Conservation (phyloP, 2,113 vertebrate species). For the Tonatia bakeri region DNA sequence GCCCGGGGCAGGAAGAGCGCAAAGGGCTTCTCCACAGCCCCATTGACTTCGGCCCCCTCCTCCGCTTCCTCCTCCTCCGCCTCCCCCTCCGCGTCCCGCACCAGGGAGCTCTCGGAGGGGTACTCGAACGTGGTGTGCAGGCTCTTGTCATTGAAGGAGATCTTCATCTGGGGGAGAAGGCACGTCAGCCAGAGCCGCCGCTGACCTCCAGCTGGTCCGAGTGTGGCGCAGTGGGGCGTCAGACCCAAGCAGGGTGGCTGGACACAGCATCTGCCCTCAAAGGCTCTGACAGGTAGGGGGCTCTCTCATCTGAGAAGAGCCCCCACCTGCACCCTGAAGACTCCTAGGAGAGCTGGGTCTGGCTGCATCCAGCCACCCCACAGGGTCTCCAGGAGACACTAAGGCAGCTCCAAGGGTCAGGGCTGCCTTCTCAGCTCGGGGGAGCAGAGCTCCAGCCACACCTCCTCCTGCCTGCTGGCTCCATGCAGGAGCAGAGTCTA, state of each 20-base stretch:
- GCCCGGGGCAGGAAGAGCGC: constrained; percentile 84
- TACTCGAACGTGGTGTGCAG: constrained; percentile 96
- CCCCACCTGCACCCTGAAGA: background rate
- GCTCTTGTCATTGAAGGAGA: constrained; percentile 94
- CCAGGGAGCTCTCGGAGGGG: constrained; percentile 90
- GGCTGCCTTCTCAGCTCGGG: too few relatives aligned
- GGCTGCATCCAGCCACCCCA: background rate
- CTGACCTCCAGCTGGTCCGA: background rate
- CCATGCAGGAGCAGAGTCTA: background rate
- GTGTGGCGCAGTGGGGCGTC: background rate
- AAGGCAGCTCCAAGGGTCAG: too few relatives aligned
- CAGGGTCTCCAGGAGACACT: background rate
- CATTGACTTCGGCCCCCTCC: background rate
- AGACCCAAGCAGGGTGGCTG: background rate
- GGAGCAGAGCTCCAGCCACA: background rate
- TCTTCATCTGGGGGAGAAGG: constrained; percentile 87
- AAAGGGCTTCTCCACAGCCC: constrained; percentile 66
- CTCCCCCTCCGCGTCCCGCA: constrained; percentile 82
- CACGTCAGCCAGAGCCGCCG: background rate
- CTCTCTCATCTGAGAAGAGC: background rate
- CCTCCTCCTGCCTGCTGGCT: background rate
- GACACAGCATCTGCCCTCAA: rapidly evolving
- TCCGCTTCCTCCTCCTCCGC: constrained; percentile 70
- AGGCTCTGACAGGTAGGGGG: background rate
- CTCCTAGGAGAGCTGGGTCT: background rate